Percentiles rank a stretch among this genome's conserved stretches.
Evolutionary conservation across 2,888 invertebrate species (phyloP).

Genomic region (Epirrita christyi): DNA sequence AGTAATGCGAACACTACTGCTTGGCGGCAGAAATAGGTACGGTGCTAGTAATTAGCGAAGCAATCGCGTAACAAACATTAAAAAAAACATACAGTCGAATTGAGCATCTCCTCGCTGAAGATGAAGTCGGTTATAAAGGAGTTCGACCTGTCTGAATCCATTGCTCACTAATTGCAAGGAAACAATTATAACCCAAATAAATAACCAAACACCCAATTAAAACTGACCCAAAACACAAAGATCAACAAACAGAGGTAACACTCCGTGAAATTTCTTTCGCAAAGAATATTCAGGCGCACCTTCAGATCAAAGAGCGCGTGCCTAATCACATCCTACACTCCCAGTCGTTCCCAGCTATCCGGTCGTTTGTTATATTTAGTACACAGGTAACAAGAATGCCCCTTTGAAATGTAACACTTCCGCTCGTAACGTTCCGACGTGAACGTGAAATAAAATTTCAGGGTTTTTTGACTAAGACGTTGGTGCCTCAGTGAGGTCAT

Average conservation of each 20-base stretch:
- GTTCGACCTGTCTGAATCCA: too few relatives aligned
- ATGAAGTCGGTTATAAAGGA: too few relatives aligned
- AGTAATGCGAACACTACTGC: too few relatives aligned
- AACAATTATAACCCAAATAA: background rate
- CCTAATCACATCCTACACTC: slow-evolving; percentile 53
- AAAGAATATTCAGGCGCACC: slow-evolving; percentile 52
- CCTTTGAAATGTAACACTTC: slow-evolving; percentile 82
- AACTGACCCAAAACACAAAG: slow-evolving; percentile 16
- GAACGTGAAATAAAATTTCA: slow-evolving; percentile 2
- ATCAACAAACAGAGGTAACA: slow-evolving; percentile 22
- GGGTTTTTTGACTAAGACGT: background rate
- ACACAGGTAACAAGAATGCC: slow-evolving; percentile 82
- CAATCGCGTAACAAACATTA: too few relatives aligned
- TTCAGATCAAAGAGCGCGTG: slow-evolving; percentile 68
- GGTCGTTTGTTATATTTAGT: slow-evolving; percentile 71
- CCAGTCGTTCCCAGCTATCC: slow-evolving; percentile 43
- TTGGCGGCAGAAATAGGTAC: too few relatives aligned
- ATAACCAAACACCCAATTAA: slow-evolving; percentile 11
- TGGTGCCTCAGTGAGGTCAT: slow-evolving; percentile 29
- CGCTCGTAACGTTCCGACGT: slow-evolving; percentile 67
- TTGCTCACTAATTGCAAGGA: too few relatives aligned
- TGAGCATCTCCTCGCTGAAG: too few relatives aligned
- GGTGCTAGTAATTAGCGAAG: too few relatives aligned
- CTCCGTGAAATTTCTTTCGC: slow-evolving; percentile 19
- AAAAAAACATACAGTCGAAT: too few relatives aligned